Evolutionary conservation across 2,113 vertebrate genomes (phyloP).

Genomic region (Mellivora capensis): DNA sequence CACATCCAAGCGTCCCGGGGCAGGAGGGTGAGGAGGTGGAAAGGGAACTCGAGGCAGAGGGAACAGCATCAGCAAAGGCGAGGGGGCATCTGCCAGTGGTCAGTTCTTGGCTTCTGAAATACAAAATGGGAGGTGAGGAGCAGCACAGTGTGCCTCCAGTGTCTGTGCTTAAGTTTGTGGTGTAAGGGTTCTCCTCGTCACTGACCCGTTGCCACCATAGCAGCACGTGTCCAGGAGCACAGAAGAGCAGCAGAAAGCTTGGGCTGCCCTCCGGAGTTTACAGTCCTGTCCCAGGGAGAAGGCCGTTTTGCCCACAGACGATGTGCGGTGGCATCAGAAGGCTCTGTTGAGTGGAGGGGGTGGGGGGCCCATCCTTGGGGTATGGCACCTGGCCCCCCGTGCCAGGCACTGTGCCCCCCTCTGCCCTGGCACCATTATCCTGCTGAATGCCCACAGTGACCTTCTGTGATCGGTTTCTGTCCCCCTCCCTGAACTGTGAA

Average conservation of each 20-base stretch:
- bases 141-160: accelerated
- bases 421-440: neutral
- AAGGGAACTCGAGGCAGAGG: neutral
- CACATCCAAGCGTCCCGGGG: accelerated
- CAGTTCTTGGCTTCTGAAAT: neutral
- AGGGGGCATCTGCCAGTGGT: neutral
- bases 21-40: neutral
- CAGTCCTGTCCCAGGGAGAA: neutral
- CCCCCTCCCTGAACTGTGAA: neutral
- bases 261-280: neutral
- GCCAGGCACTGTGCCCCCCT: accelerated
- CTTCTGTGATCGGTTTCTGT: accelerated
- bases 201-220: accelerated
- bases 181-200: accelerated
- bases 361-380: no score
- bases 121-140: accelerated
- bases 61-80: accelerated
- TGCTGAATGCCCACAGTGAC: neutral
- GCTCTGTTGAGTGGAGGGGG: accelerated
- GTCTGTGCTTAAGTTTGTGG: neutral
- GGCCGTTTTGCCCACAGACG: accelerated
- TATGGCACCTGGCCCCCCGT: neutral
- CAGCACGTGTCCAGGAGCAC: neutral
- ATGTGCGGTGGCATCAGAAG: no score
- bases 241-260: neutral